Conservation (phyloP, 2,113 vertebrate species). For the Epinephelus fuscoguttatus region DNA sequence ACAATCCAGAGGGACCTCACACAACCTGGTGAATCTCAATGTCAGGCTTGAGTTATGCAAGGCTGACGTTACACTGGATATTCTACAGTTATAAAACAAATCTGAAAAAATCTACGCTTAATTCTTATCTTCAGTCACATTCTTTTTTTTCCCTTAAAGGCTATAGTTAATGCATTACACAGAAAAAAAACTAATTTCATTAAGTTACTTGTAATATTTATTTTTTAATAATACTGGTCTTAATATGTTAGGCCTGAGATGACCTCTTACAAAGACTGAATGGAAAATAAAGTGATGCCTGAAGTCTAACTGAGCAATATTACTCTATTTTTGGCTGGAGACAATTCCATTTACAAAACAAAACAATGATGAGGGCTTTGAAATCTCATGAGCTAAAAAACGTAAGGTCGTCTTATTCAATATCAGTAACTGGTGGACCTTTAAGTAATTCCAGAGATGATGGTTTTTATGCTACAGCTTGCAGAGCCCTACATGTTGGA, state of each 20-base stretch:
- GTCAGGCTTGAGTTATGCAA: not conserved
- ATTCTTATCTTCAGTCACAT: not conserved
- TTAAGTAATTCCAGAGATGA: not conserved
- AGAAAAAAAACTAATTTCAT: not conserved
- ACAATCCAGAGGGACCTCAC: conserved; percentile 11
- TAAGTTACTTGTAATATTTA: no score
- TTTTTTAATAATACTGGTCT: no score
- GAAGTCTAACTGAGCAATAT: not conserved
- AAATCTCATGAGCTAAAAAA: not conserved
- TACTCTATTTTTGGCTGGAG: not conserved
- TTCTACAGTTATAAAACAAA: no score
- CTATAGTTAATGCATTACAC: not conserved
- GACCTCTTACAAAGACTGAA: not conserved
- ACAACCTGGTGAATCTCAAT: conserved; percentile 19
- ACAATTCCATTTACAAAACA: not conserved
- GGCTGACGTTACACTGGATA: not conserved
- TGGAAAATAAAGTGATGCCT: conserved; percentile 1
- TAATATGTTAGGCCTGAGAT: not conserved
- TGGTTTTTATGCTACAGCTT: not conserved
- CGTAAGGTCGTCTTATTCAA: not conserved
- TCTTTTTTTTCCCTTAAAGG: not conserved
- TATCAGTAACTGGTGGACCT: not conserved
- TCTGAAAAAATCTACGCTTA: not conserved
- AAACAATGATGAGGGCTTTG: no score
- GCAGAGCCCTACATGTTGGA: not conserved